A percentile compares a stretch with the other conserved stretches of the same genome.
Evolutionary conservation across 2,797 vertebrate genomes (phyloP).

Genomic region (Limosa lapponica): DNA sequence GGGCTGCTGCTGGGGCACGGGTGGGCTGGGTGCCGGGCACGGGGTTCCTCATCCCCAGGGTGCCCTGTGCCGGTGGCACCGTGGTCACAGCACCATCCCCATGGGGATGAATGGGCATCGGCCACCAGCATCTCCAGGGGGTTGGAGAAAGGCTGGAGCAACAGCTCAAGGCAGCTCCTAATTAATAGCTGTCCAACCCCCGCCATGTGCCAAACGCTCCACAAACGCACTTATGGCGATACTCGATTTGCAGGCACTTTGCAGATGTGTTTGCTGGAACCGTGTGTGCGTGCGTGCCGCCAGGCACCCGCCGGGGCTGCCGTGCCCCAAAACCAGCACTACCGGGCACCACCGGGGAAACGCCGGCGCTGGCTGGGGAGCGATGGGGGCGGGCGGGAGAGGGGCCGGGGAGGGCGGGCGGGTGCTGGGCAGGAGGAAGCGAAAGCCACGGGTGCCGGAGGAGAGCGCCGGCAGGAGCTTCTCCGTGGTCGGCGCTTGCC

Average conservation of each 20-base stretch:
- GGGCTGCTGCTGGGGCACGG: neutral
- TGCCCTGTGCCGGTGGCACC: neutral
- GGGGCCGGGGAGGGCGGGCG: neutral
- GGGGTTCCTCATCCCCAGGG: neutral
- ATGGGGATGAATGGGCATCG: rapidly evolving
- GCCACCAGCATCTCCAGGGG: rapidly evolving
- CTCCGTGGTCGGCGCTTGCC: neutral
- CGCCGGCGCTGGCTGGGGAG: neutral
- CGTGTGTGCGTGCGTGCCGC: rapidly evolving
- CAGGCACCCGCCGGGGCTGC: neutral
- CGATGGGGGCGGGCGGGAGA: neutral
- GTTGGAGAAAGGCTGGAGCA: neutral
- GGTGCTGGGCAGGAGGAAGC: neutral
- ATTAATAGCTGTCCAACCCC: neutral
- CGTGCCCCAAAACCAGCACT: neutral
- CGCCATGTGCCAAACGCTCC: rapidly evolving
- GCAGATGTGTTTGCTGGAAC: neutral
- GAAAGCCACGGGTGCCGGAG: rapidly evolving
- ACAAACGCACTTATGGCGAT: rapidly evolving
- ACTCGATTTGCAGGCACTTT: neutral
- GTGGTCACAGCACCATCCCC: neutral
- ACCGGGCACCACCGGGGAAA: neutral
- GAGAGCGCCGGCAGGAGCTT: neutral
- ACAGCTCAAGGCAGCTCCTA: neutral
- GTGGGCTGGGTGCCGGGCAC: rapidly evolving